phyloP scores from a whole-genome alignment of 2,797 vertebrate genomes.

The Sciurus vulgaris region DNA sequence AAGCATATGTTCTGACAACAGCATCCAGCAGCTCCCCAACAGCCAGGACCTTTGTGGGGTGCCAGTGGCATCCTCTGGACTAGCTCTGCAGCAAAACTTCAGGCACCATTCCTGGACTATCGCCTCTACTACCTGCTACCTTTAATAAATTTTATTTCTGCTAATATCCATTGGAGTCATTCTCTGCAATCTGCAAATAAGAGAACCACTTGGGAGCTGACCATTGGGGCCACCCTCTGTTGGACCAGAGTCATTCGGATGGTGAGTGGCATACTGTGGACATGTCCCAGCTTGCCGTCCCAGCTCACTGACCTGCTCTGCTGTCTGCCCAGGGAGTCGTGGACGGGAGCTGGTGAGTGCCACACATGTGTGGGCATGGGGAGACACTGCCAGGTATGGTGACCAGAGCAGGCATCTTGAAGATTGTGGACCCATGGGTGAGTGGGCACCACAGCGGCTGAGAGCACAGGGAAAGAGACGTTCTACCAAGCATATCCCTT shows the following conservation, averaged over 20 bases:
- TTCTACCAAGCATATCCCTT: not conserved
- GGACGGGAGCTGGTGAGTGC: not conserved
- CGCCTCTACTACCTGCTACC: not conserved
- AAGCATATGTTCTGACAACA: not conserved
- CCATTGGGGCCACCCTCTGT: not conserved
- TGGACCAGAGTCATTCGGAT: not conserved
- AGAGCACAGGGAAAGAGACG: not conserved
- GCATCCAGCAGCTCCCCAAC: not conserved
- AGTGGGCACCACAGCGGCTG: not conserved
- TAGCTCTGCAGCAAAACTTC: not conserved
- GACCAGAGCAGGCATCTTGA: not conserved
- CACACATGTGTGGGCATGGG: fast-evolving
- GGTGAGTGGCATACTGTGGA: not conserved
- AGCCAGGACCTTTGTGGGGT: no score
- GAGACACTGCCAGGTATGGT: fast-evolving
- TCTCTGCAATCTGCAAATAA: not conserved
- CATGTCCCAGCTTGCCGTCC: not conserved
- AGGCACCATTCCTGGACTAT: not conserved
- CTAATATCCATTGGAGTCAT: not conserved
- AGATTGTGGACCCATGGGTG: not conserved
- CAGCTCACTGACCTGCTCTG: fast-evolving
- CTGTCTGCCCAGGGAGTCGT: not conserved
- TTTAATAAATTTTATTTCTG: conserved; percentile 17
- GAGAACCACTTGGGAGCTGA: not conserved
- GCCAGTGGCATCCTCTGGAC: not conserved